Base-by-base conservation (phyloP, 2,113 vertebrate genomes). In the Menura novaehollandiae region DNA sequence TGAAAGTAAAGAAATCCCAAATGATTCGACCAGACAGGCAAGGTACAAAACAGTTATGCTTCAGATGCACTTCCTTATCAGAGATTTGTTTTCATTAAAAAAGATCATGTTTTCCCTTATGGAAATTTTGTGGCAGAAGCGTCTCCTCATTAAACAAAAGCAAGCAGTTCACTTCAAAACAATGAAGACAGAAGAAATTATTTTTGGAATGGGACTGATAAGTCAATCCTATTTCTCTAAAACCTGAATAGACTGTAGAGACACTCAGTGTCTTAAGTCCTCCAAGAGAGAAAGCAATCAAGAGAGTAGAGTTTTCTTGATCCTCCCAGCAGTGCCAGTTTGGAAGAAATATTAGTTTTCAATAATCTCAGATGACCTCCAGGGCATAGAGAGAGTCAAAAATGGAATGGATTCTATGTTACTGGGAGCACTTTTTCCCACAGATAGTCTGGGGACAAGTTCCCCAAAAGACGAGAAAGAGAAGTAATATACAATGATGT, bases 271-370 rank as follows among this genome's bases (percentile, higher is more conserved):
- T 9, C 80, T 77, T 39, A 81, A 77, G 24, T 74, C 43, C 27
- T 52, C 71, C 43, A 85, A 79, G 62, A 80, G n/a, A 63, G 24
- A 76, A 88, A 80, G 59, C 66, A 93, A 89, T 60, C 43, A 80
- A 64, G 41, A 80, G 3, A 51, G 16, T 9, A 72, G 9, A 7
- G 9, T 47, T 92, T 82, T 81, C 68, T 77, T 55, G 53, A 78
- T 78, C 32, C 11, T 30, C 86, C 13, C 59, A 95, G 52, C 7
- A 77, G 43, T 58, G 52, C 35, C 56, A 66, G 12, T 87, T 88
- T 87, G 73, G 52, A 92, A 83, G 37, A 85, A 91, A 91, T 71
- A 86, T n/a, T 91, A 91, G 30, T 22, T 84, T 92, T 88, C 64
- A 67, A 11, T 71, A 89, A 59, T 60, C 64, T 89, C 52, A 88